phyloP scores from a whole-genome alignment of 2,888 invertebrate genomes.

The Lacanobia oleracea region DNA sequence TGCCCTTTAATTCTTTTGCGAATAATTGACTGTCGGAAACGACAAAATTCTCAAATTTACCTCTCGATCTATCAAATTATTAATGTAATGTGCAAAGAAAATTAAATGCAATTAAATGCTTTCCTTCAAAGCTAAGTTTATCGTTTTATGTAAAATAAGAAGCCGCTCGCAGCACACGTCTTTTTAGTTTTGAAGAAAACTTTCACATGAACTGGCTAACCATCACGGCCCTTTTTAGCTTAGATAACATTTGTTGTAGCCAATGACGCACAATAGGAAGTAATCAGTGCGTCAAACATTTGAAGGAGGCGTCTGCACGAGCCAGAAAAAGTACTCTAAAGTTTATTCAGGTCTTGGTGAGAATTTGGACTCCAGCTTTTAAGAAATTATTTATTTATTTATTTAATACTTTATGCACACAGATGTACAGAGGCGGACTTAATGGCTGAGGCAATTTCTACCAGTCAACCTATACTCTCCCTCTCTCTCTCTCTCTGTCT shows the following conservation, averaged over 20 bases:
- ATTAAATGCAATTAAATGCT: neutral
- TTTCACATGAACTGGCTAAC: too few species aligned
- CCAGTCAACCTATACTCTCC: too few species aligned
- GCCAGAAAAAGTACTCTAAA: neutral
- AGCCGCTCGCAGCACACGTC: neutral
- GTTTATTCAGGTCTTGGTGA: neutral
- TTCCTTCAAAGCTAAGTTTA: neutral
- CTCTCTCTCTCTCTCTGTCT: too few species aligned
- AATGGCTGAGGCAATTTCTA: too few species aligned
- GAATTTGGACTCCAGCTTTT: neutral
- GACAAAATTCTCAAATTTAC: neutral
- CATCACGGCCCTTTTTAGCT: too few species aligned
- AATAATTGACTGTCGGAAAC: neutral
- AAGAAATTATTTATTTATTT: too few species aligned
- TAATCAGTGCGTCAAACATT: constrained; percentile 39
- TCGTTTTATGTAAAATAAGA: constrained; percentile 1
- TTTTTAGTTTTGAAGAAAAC: neutral
- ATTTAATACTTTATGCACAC: too few species aligned
- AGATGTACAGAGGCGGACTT: too few species aligned
- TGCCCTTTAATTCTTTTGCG: neutral
- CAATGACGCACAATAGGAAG: constrained; percentile 16
- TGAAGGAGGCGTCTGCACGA: constrained; percentile 11
- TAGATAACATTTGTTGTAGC: too few species aligned
- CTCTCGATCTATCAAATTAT: neutral
- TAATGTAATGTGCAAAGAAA: neutral